Base-by-base conservation (phyloP, 1,140 invertebrate genomes). In the Matsumurasca onukii region DNA sequence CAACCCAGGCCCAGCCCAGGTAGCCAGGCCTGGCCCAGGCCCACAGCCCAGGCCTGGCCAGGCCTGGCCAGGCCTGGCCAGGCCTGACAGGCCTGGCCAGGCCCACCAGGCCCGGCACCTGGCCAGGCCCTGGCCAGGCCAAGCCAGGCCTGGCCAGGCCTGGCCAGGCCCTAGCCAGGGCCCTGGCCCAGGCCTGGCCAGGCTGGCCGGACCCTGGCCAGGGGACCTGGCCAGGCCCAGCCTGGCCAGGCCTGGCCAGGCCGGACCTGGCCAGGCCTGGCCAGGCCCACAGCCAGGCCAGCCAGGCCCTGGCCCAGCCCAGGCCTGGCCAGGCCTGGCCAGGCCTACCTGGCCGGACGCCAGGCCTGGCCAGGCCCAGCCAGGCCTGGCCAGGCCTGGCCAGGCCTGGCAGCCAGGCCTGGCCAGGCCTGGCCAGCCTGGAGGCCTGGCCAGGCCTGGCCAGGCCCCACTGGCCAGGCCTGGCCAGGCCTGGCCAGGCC, bases 351-450 rank as follows among this genome's bases (percentile, higher is more conserved):
- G 39, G 9, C n/a, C 9, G 39, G 39, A 12, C n/a, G 39, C n/a
- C n/a, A 45, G 39, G 39, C n/a, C 39, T 45, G 39, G 39, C n/a
- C n/a, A 45, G 39, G 39, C n/a, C 39, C n/a, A n/a, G 39, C n/a
- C n/a, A 45, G 39, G 39, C n/a, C 39, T 45, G 39, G 39, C n/a
- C n/a, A 45, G 39, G 39, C n/a, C 39, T 45, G 39, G 39, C n/a
- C n/a, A 45, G 39, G 39, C n/a, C 39, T 45, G 39, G 39, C n/a
- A 12, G 39, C n/a, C n/a, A 45, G 39, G 39, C n/a, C 39, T 45
- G 39, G 39, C n/a, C n/a, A 45, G 39, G 39, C n/a, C 39, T 45
- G 39, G 39, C n/a, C n/a, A n/a, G n/a, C n/a, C n/a, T n/a, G n/a
- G n/a, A 45, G 39, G 39, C n/a, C 39, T 45, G 39, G 39, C n/a